Base-by-base conservation (phyloP, 2,797 vertebrate species). In the Anguilla megastoma region DNA sequence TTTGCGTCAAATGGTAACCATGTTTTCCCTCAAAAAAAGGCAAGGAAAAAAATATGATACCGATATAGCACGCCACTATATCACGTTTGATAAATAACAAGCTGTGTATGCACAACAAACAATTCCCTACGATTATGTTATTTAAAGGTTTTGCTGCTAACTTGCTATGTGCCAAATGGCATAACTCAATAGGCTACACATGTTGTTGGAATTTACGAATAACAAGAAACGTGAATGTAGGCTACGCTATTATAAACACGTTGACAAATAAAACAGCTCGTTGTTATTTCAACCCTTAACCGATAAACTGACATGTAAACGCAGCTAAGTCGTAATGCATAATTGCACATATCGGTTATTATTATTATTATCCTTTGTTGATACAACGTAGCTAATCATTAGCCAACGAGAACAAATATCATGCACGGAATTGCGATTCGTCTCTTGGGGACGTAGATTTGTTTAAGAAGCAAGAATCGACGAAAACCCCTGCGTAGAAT, bases 11-110 rank as follows among this genome's bases (percentile, higher is more conserved):
- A 48, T n/a, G 45, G 3, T 24, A 24, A 84, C 69, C 48, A 50
- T 86, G 91, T 91, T 92, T 92, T 92, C 91, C 92, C 92, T 93
- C 94, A 94, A 92, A 91, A 93, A 92, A 92, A 92, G 5, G 12
- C 58, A 66, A 27, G 92, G 93, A 93, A 94, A 92, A 91, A 93
- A 92, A 92, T 91, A 91, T 63, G 6, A 36, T 21, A 36, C 69
- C 27, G 48, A n/a, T 69, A 18, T 54, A 54, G 60, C 18, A 63
- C 5, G 27, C 86, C 74, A 82, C 90, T 87, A 63, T 74, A 30
- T 71, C 74, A 16, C 41, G 76, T 80, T 24, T 50, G 41, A 14
- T 41, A 33, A 60, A 60, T 60, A 66, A 4, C 36, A 36, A 76
- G 41, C 36, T 80, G 21, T 18, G 16, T 48, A 9, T 50, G 30